Evolutionary conservation across 2,797 vertebrate genomes (phyloP), one percentile per base, ranked within the genome.

Genomic region (Nasua narica): DNA sequence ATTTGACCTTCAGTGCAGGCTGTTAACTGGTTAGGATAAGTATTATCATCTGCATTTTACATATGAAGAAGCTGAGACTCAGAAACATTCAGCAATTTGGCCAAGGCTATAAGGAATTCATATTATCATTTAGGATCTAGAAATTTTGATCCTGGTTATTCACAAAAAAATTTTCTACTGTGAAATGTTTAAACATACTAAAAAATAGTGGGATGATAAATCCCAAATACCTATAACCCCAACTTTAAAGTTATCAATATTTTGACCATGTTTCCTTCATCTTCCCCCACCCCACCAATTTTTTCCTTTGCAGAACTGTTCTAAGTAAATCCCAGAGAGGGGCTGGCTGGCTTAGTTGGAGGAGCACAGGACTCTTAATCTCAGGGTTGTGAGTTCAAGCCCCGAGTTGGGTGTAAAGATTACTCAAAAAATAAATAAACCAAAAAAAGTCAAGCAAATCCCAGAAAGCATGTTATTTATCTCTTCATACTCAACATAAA

Each of bases 21-120:
- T 90, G 3, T 88, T 92, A 95, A 85, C 32, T 43, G 48, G 32
- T 90, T 88, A 95, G 72, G 58, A 85, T 25, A 88, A 87, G 25
- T 91, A 56, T 82, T 74, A 95, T 60, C 40, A 86, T 46, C 72
- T 90, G 40, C 43, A 67, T 74, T 96, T 81, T 54, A 88, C 14
- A 43, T 65, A 65, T 40, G 27, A 83, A 94, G 74, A 89, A 94
- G n/a, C 11, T 21, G 50, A 94, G 43, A 87, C 16, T 69, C 58
- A 70, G 40, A 86, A 81, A 62, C 16, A 88, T 76, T 84, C 58
- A 91, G 70, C 60, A 83, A 78, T 52, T 74, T 94, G 43, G 29
- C 25, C 90, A 90, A 76, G 43, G 43, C 9, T 89, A 54, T 48
- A 29, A 82, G 67, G 46, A 94, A 94, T 12, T 87, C 18, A 69